Base-by-base conservation (phyloP, 64 coral and sea anemone species). In the Montipora efflorescens region DNA sequence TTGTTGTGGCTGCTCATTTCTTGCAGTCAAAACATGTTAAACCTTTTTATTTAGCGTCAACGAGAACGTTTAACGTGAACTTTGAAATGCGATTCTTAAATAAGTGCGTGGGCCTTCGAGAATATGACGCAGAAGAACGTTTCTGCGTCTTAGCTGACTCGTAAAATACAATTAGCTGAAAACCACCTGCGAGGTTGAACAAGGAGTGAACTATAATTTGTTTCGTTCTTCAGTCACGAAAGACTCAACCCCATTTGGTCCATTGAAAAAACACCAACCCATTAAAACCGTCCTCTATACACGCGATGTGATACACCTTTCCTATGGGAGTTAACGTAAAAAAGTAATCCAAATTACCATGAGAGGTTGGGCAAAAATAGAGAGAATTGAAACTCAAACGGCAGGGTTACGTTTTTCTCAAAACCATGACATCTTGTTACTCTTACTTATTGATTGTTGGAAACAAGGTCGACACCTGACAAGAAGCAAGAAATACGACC, bases 1-100 rank as follows among this genome's bases (percentile, higher is more conserved):
- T 86, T 72, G 82, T 86, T 86, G 3, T 86, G 82, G 45, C 66
- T 71, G n/a, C 9, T 48, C 18, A 86, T 50, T 50, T 71, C 7
- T 48, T 19, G 7, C 14, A 49, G 16, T 0, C 22, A 22, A 82
- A 82, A 82, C 55, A 66, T 44, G 45, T 51, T 5, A 71, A 22
- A 70, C 16, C 52, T 25, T 7, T 22, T 28, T 58, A 4, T 62
- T 61, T 2, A 12, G 52, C 36, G 36, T 36, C 36, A 36, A 36
- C 36, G 36, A 36, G 36, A 36, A 36, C 36, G 2, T 36, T 36
- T 36, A 36, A 36, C 36, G 28, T 8, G 15, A 16, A 78, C 49
- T 50, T 6, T 7, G 5, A 48, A 19, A 19, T 10, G 49, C 49
- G 5, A 78, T 78, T 47, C 45, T 50, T 16, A 47, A 47, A 78